phyloP scores from a whole-genome alignment of 53 echinoderm and acorn worm genomes.

The Echinometra lucunter region DNA sequence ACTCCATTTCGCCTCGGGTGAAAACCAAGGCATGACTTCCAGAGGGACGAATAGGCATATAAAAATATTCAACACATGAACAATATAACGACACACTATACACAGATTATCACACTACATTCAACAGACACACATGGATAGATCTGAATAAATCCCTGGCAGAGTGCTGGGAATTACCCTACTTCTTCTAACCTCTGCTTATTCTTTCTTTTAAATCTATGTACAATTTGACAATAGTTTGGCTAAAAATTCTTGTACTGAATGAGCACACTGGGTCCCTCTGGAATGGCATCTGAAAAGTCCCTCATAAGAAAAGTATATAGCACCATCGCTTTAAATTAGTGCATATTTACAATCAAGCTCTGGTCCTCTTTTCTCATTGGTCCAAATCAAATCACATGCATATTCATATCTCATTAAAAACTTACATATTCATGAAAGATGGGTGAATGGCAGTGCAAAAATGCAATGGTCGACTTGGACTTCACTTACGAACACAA shows the following conservation, averaged over 20 bases:
- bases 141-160: background rate
- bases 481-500: conserved; percentile 42
- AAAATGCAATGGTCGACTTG: conserved; percentile 10
- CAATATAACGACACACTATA: conserved; percentile 51
- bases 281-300: conserved; percentile 42
- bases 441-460: background rate
- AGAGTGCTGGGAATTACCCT: background rate
- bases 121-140: conserved; percentile 39
- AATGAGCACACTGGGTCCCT: conserved; percentile 60
- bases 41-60: conserved; percentile 57
- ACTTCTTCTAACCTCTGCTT: conserved; percentile 8
- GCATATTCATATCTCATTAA: conserved; percentile 34
- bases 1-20: conserved; percentile 74
- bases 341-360: conserved; percentile 73
- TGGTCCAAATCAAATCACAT: conserved; percentile 66
- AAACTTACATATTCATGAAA: conserved; percentile 16
- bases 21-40: conserved; percentile 54
- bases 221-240: conserved; percentile 64
- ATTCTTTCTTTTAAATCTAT: conserved; percentile 65
- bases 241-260: conserved; percentile 67
- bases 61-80: conserved; percentile 49
- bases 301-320: conserved; percentile 36
- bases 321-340: conserved; percentile 65
- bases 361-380: conserved; percentile 62
- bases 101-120: conserved; percentile 49